Percentiles rank a stretch among this genome's conserved stretches.
phyloP scores from a whole-genome alignment of 2,888 invertebrate genomes.

The Stenotaenia linearis region DNA sequence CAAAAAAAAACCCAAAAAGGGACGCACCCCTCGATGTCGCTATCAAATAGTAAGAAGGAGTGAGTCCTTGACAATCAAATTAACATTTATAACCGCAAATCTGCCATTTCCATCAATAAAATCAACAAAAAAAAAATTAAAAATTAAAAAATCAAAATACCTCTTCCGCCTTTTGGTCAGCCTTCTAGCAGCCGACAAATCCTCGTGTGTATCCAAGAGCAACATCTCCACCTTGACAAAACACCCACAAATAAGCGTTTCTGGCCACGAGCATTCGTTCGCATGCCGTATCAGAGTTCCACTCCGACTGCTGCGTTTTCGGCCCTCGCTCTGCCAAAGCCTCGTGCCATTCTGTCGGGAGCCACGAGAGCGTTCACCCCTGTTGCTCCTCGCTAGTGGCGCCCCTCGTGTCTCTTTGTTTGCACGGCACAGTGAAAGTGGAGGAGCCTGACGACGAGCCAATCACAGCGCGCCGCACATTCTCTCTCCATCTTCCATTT shows the following conservation, averaged over 20 bases:
- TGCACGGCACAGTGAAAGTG: not conserved
- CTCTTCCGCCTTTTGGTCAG: not conserved
- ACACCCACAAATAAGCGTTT: not conserved
- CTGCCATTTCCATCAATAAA: not conserved
- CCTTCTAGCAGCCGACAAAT: not conserved
- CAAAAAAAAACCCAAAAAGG: not conserved
- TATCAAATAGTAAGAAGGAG: not conserved
- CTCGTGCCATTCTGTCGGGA: conserved; percentile 19
- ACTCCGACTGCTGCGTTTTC: not conserved
- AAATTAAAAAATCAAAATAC: not conserved
- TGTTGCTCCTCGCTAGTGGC: conserved; percentile 15
- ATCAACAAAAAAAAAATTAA: not conserved
- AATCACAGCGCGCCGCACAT: not conserved
- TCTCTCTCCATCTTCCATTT: not conserved
- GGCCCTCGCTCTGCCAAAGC: not conserved
- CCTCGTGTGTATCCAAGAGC: not conserved
- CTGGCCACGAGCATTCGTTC: not conserved
- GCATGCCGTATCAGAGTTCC: not conserved
- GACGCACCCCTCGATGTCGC: not conserved
- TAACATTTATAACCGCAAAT: not conserved
- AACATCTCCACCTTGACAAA: not conserved
- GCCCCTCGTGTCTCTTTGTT: conserved; percentile 15
- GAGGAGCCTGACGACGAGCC: not conserved
- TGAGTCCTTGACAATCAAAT: conserved; percentile 5
- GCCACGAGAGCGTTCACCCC: conserved; percentile 11